A percentile compares a stretch with the other conserved stretches of the same genome.
Evolutionary conservation across 1,140 invertebrate species (phyloP).

Genomic region (Alviniconcha marisindica): DNA sequence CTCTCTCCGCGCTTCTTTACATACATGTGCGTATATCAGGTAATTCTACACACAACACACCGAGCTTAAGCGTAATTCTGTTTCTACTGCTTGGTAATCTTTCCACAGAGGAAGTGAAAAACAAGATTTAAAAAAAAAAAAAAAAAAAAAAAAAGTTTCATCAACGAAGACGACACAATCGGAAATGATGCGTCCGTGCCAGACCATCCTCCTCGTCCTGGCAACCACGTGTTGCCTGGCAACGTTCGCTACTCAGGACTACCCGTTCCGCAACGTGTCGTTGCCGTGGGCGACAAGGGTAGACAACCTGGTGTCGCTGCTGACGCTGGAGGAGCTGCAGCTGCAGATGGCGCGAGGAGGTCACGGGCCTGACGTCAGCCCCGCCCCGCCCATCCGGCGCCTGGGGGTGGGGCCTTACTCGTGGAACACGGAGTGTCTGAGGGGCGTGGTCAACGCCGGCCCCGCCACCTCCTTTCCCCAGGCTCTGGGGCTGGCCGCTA

Average conservation of each 20-base stretch:
- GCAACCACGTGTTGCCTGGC: too few species aligned
- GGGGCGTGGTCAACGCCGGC: constrained; percentile 62
- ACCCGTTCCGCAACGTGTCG: constrained; percentile 67
- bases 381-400: constrained; percentile 69
- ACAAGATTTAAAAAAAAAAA: too few species aligned
- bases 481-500: constrained; percentile 70
- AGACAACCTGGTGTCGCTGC: constrained; percentile 67
- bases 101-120: too few species aligned
- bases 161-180: too few species aligned
- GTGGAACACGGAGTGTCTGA: constrained; percentile 73
- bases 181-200: too few species aligned
- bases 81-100: too few species aligned
- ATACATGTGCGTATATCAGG: too few species aligned
- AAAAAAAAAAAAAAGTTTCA: too few species aligned
- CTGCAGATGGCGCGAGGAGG: constrained; percentile 70
- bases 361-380: constrained; percentile 60
- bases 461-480: constrained; percentile 73
- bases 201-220: too few species aligned
- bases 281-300: constrained; percentile 70
- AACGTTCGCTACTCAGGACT: neutral
- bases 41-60: too few species aligned
- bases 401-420: constrained; percentile 70
- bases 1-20: too few species aligned
- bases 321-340: constrained; percentile 68
- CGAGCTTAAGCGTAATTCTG: too few species aligned